Base-by-base conservation (phyloP, 2,113 vertebrate genomes). In the Fulmarus glacialis region DNA sequence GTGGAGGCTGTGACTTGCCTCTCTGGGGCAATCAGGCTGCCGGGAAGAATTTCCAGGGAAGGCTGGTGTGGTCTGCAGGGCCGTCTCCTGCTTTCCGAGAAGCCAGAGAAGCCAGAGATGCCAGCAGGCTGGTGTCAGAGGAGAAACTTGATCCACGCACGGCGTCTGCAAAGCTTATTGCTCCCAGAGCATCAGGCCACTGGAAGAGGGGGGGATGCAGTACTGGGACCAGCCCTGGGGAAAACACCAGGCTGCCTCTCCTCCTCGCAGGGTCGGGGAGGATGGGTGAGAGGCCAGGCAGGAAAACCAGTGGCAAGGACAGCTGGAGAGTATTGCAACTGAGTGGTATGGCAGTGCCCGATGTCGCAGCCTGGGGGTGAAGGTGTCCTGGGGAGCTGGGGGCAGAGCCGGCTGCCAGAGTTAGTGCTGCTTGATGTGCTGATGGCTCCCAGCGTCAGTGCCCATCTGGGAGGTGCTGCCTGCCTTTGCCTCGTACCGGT, bases 191-290 rank as follows among this genome's bases (percentile, higher is more conserved):
- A 0, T 56, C 10, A 7, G n/a, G 18, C 23, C 14, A 5, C 0
- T 7, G n/a, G 62, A 58, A n/a, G 22, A 50, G 26, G 10, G 4
- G 18, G 34, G 32, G 21, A 16, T 11, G 34, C 8, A 15, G 34
- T 34, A 30, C 9, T 9, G 64, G 43, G n/a, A 70, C 19, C 21
- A 38, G 1, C 0, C 3, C 36, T 34, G 50, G 15, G 26, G 56
- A n/a, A 48, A 82, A 20, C 20, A 36, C 24, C 47, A 27, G 50
- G 55, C 30, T 82, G 40, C 36, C 20, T 71, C 30, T 86, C 12
- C 36, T 32, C 43, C 56, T 75, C 0, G 1, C 34, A 70, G 48
- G 34, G 23, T 6, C 0, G 0, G 18, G 34, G 22, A 43, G 16
- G 64, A 32, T 50, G 59, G 21, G 27, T 0, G 8, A 79, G 34